phyloP scores from a whole-genome alignment of 2,888 invertebrate species.

The Sarcophaga variegata region DNA sequence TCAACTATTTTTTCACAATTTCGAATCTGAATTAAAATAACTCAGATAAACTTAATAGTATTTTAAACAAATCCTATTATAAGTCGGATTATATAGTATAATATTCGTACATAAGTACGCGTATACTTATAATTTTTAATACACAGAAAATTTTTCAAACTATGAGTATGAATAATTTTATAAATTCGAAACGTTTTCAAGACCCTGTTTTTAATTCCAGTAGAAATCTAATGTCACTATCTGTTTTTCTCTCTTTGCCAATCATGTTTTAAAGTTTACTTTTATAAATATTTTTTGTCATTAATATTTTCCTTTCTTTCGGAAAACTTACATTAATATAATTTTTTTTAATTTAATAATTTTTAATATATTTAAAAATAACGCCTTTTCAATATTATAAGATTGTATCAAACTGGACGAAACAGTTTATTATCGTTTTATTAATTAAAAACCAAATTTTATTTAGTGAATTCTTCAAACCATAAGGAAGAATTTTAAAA shows the following conservation, averaged over 20 bases:
- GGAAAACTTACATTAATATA: slow-evolving; percentile 61
- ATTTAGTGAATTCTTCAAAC: slow-evolving; percentile 31
- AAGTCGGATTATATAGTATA: too few species aligned
- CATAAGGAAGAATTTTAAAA: background rate
- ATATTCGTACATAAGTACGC: too few species aligned
- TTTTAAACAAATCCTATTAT: too few species aligned
- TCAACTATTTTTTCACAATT: background rate
- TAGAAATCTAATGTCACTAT: background rate
- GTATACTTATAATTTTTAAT: too few species aligned
- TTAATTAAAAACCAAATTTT: slow-evolving; percentile 38
- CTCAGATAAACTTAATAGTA: too few species aligned
- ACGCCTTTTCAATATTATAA: background rate
- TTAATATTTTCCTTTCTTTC: slow-evolving; percentile 71
- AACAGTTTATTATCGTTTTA: slow-evolving; percentile 62
- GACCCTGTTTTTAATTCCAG: background rate
- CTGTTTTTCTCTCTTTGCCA: slow-evolving; percentile 35
- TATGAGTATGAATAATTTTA: too few species aligned
- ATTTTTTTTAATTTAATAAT: slow-evolving; percentile 64
- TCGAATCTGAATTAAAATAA: background rate
- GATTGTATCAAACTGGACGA: slow-evolving; percentile 44
- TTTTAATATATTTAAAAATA: slow-evolving; percentile 64
- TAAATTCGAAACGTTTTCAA: too few species aligned
- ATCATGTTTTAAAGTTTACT: slow-evolving; percentile 56
- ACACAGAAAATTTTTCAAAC: too few species aligned
- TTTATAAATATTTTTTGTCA: slow-evolving; percentile 61